These are phyloP conservation scores for Anastrepha obliqua DNA, from an alignment of 1,140 invertebrate species.

Conservation along the genomic window DNA sequence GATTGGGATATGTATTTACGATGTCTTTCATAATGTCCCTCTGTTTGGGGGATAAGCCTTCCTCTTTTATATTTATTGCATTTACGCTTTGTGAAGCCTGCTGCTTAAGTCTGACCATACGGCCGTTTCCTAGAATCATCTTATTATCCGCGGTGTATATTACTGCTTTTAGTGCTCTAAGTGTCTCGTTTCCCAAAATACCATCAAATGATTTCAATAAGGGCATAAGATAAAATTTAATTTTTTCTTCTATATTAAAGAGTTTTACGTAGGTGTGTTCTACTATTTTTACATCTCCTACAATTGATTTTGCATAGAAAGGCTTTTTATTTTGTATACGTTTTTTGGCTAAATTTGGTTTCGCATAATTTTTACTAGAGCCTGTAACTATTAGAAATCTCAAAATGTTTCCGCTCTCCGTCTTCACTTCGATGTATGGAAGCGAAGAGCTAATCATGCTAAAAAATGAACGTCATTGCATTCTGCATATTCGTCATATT, in stretches of 20 bases:
- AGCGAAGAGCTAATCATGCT: conserved; percentile 60
- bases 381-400: conserved; percentile 59
- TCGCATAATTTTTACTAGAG: conserved; percentile 59
- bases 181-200: conserved; percentile 59
- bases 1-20: conserved; percentile 23
- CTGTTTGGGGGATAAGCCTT: conserved; percentile 10
- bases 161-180: conserved; percentile 57
- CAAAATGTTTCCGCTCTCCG: conserved; percentile 56
- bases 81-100: conserved; percentile 54
- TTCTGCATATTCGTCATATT: neutral
- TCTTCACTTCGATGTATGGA: conserved; percentile 59
- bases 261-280: neutral
- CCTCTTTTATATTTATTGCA: conserved; percentile 53
- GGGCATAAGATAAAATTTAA: conserved; percentile 54
- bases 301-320: conserved; percentile 58
- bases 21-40: conserved; percentile 37
- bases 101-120: conserved; percentile 56
- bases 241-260: too few species aligned
- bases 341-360: conserved; percentile 53
- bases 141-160: conserved; percentile 57
- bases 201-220: conserved; percentile 57
- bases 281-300: conserved; percentile 57
- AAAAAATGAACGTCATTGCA: conserved; percentile 59
- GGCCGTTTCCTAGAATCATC: conserved; percentile 33
- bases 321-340: conserved; percentile 54